A percentile compares a stretch with the other conserved stretches of the same genome.
Conservation (phyloP, 2,797 vertebrate genomes). For the Merluccius polli region DNA sequence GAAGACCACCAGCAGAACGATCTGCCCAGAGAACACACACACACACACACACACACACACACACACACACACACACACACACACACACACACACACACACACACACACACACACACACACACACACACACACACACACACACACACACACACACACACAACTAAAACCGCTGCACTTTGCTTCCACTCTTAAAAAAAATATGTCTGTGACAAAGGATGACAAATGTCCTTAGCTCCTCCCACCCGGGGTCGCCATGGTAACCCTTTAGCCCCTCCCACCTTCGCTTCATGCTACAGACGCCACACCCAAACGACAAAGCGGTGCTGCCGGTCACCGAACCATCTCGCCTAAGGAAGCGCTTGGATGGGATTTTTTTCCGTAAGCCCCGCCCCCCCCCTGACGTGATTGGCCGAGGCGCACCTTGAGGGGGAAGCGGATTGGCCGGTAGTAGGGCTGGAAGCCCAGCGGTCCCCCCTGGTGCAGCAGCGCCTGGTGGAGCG, state of each 20-base stretch:
- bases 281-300: neutral
- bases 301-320: neutral
- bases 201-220: too few species aligned
- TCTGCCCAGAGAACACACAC: constrained; percentile 77
- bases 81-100: constrained; percentile 60
- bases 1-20: constrained; percentile 85
- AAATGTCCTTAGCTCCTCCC: too few species aligned
- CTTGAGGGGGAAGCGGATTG: constrained; percentile 88
- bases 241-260: too few species aligned
- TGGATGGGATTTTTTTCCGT: too few species aligned
- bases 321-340: too few species aligned
- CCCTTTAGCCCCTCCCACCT: neutral
- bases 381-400: neutral
- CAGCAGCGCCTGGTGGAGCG: constrained; percentile 94
- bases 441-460: constrained; percentile 92
- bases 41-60: constrained; percentile 19
- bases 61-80: neutral
- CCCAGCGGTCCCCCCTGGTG: constrained; percentile 92
- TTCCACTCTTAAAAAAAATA: neutral
- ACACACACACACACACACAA: neutral
- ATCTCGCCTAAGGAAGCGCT: too few species aligned
- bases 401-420: constrained; percentile 52
- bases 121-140: constrained; percentile 60
- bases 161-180: too few species aligned
- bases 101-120: neutral